Evolutionary conservation across 2,797 vertebrate species (phyloP).

Genomic region (Falco novaeseelandiae): DNA sequence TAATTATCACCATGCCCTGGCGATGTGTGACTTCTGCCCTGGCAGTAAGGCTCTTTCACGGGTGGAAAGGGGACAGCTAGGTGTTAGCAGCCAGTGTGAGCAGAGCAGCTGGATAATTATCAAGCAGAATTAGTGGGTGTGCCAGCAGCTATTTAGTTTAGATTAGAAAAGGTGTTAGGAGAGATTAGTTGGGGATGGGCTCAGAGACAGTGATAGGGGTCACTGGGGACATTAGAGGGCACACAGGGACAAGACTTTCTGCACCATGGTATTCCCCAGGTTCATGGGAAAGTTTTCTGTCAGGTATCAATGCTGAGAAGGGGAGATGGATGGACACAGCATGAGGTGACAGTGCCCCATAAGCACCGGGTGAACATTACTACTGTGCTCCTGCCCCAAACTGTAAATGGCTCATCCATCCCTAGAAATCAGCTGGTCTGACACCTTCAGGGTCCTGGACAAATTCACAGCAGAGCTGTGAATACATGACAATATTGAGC

Average conservation of each 20-base stretch:
- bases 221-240: constrained; percentile 10
- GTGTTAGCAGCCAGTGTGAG: background rate
- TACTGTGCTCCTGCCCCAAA: background rate
- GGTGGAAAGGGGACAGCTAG: background rate
- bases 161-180: constrained; percentile 59
- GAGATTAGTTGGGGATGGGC: constrained; percentile 19
- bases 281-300: background rate
- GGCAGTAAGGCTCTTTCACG: background rate
- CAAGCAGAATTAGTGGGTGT: background rate
- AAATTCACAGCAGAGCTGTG: background rate
- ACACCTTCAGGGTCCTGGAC: background rate
- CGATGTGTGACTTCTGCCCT: background rate
- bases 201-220: constrained; percentile 3
- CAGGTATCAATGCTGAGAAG: background rate
- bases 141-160: constrained; percentile 38
- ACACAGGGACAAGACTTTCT: background rate
- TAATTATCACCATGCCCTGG: background rate
- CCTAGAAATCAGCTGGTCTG: background rate
- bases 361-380: background rate
- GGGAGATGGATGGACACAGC: background rate
- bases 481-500: background rate
- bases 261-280: background rate
- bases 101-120: background rate
- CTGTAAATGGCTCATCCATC: background rate
- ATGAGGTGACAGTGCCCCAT: fast-evolving